These are phyloP conservation scores for Catostylus mosaicus DNA, from an alignment of 30 jellyfish, hydroid and myxozoan genomes.

Conservation along the genomic window DNA sequence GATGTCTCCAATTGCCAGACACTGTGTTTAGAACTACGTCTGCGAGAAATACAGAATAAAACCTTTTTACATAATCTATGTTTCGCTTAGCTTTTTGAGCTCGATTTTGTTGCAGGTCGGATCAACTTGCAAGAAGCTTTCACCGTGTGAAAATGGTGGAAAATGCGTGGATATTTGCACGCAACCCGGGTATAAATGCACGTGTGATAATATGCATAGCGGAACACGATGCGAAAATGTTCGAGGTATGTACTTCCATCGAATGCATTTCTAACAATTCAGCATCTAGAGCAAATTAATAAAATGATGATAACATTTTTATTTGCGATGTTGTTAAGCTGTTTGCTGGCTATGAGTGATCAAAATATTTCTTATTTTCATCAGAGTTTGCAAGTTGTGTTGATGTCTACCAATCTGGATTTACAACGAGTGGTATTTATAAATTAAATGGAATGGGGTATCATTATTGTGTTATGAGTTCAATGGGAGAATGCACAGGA, in stretches of 20 bases:
- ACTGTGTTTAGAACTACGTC: too few species aligned
- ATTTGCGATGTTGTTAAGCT: too few species aligned
- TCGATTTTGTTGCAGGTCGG: conserved; percentile 2
- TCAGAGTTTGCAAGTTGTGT: conserved; percentile 36
- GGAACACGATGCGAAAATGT: conserved; percentile 24
- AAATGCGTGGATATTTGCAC: conserved; percentile 6
- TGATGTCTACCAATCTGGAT: conserved; percentile 28
- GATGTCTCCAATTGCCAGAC: too few species aligned
- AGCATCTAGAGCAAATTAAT: too few species aligned
- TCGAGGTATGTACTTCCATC: conserved; percentile 26
- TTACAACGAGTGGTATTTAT: conserved; percentile 18
- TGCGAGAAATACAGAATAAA: too few species aligned
- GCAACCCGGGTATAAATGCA: conserved; percentile 26
- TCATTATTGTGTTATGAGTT: conserved; percentile 4
- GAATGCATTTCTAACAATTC: too few species aligned
- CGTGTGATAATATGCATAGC: conserved; percentile 3
- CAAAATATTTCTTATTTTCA: too few species aligned
- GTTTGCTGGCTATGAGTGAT: too few species aligned
- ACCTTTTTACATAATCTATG: too few species aligned
- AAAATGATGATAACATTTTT: too few species aligned
- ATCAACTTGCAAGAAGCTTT: conserved; percentile 13
- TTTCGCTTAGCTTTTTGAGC: neutral
- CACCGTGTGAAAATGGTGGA: conserved; percentile 32
- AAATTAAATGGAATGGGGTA: conserved; percentile 33
- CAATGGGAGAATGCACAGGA: conserved; percentile 34